Conservation (phyloP, 2,888 invertebrate species). For the Thereva unica region DNA sequence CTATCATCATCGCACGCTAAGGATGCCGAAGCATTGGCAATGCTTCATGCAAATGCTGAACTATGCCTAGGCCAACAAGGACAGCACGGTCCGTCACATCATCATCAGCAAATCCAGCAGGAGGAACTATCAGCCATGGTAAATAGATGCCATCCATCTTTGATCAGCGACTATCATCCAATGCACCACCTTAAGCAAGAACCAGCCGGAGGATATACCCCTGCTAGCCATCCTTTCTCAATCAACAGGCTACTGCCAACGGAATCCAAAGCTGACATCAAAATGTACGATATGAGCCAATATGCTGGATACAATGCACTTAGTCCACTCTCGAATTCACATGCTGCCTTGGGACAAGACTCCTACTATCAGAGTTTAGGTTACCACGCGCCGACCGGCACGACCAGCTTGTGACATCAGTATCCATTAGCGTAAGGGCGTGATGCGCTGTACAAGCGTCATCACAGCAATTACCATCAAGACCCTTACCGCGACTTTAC, state of each 20-base stretch:
- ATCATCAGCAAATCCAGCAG: constrained; percentile 61
- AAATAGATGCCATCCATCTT: constrained; percentile 66
- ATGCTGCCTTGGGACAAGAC: constrained; percentile 69
- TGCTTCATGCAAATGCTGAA: constrained; percentile 69
- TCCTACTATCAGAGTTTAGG: constrained; percentile 84
- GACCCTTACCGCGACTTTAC: constrained; percentile 29
- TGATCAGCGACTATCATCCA: constrained; percentile 66
- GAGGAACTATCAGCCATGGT: constrained; percentile 71
- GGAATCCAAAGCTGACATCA: constrained; percentile 86
- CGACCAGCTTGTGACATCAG: constrained; percentile 87
- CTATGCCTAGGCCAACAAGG: constrained; percentile 64
- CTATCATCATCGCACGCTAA: constrained; percentile 59
- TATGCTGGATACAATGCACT: constrained; percentile 67
- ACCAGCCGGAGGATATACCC: constrained; percentile 72
- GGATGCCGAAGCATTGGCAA: constrained; percentile 70
- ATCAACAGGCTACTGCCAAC: constrained; percentile 90
- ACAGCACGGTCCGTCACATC: constrained; percentile 62
- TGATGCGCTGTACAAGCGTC: constrained; percentile 34
- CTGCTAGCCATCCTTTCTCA: constrained; percentile 89
- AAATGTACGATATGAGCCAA: constrained; percentile 85
- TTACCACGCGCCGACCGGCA: constrained; percentile 70
- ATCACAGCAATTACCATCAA: constrained; percentile 24
- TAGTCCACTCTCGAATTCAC: constrained; percentile 66
- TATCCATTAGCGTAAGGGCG: constrained; percentile 82
- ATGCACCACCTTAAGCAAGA: constrained; percentile 78